Evolutionary conservation across 2,888 invertebrate species (phyloP).

Genomic region (Drosophila borborema): DNA sequence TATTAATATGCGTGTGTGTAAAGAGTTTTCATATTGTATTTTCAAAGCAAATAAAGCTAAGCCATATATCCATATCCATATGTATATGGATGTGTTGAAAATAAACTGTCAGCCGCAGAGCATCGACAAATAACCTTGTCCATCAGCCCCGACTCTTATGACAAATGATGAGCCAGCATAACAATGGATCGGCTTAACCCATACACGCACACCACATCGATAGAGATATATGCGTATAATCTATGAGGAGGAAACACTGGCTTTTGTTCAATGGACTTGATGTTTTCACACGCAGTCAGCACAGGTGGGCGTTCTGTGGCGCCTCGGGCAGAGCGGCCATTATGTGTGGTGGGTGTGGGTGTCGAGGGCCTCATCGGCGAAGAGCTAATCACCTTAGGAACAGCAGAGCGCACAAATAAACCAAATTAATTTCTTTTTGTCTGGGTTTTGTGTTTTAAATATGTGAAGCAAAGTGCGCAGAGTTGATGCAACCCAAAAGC

Average conservation of each 20-base stretch:
- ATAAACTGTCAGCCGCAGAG: constrained; percentile 51
- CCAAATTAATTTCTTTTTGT: constrained; percentile 32
- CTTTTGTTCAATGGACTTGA: constrained; percentile 47
- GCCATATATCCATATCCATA: constrained; percentile 22
- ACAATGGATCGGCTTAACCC: constrained; percentile 66
- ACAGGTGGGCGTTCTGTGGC: constrained; percentile 55
- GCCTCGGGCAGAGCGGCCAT: constrained; percentile 52
- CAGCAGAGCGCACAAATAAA: constrained; percentile 37
- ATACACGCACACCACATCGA: constrained; percentile 4
- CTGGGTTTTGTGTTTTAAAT: constrained; percentile 31
- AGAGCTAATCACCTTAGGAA: constrained; percentile 67
- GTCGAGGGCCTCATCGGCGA: constrained; percentile 37
- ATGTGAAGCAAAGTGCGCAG: constrained; percentile 64
- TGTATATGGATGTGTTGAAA: constrained; percentile 52
- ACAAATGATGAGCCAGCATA: constrained; percentile 66
- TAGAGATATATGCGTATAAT: neutral
- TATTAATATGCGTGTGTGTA: constrained; percentile 44
- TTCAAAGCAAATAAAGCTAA: constrained; percentile 59
- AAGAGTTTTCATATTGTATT: constrained; percentile 49
- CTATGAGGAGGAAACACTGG: constrained; percentile 17
- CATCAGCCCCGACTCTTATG: constrained; percentile 48
- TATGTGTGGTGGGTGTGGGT: constrained; percentile 35
- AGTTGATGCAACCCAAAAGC: constrained; percentile 54
- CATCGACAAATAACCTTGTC: constrained; percentile 47
- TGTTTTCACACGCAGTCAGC: constrained; percentile 70